A percentile compares a stretch with the other conserved stretches of the same genome.
These are phyloP conservation scores for Micromys minutus DNA, from an alignment of 2,113 vertebrate species.

Conservation along the genomic window DNA sequence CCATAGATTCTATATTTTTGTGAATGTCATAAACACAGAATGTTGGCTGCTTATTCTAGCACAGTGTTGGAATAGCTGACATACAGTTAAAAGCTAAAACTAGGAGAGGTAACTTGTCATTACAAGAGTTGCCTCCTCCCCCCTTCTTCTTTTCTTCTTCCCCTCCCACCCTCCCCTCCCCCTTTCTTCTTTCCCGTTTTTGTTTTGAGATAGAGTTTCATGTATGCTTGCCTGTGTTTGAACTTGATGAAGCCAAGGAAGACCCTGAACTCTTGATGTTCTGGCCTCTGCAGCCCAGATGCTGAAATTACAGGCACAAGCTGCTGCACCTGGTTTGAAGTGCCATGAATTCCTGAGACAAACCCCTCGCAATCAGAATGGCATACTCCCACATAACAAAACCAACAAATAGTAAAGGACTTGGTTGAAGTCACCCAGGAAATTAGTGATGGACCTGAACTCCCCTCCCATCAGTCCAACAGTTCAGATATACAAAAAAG, in stretches of 20 bases:
- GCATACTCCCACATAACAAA: background rate
- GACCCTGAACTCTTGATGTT: background rate
- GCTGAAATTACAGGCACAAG: background rate
- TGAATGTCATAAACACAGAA: background rate
- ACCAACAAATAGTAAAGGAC: background rate
- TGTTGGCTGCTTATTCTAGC: background rate
- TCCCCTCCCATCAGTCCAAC: background rate
- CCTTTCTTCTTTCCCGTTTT: background rate
- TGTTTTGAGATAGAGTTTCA: background rate
- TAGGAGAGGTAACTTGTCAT: background rate
- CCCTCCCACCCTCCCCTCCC: background rate
- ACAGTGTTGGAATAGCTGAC: background rate
- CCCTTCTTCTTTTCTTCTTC: no score
- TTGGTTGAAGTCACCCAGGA: conserved; percentile 21
- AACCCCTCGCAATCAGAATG: background rate
- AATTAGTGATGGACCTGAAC: background rate
- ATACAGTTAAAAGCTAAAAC: background rate
- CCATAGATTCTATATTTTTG: conserved; percentile 1
- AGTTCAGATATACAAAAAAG: background rate
- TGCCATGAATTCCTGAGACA: background rate
- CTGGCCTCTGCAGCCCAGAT: no score
- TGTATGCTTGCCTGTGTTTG: background rate
- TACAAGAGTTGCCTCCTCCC: background rate
- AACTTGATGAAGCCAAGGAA: background rate
- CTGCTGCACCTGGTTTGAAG: background rate